These are phyloP conservation scores for Halictus rubicundus DNA, from an alignment of 1,140 invertebrate species.

Conservation along the genomic window DNA sequence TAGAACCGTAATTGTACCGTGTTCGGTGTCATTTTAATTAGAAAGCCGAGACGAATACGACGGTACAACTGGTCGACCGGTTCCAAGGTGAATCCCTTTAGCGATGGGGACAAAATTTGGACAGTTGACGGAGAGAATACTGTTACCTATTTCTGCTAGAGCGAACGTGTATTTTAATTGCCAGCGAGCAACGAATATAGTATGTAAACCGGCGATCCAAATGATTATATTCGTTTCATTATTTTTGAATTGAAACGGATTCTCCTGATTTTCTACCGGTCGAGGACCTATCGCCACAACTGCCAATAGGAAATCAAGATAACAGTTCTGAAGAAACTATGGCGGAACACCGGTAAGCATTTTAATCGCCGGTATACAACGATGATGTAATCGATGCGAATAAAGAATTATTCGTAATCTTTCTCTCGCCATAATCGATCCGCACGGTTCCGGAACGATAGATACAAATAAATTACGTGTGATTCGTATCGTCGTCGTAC, in stretches of 20 bases:
- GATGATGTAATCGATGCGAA: not conserved
- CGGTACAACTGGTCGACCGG: too few species aligned
- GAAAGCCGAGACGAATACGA: too few species aligned
- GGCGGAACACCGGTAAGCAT: not conserved
- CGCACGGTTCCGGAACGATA: not conserved
- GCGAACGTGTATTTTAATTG: not conserved
- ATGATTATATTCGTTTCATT: not conserved
- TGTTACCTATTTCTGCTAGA: not conserved
- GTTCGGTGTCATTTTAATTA: too few species aligned
- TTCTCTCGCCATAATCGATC: too few species aligned
- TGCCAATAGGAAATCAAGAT: not conserved
- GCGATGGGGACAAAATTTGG: too few species aligned
- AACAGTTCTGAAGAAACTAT: not conserved
- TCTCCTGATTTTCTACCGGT: not conserved
- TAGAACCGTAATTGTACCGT: too few species aligned
- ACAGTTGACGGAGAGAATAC: not conserved
- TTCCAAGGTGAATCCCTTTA: too few species aligned
- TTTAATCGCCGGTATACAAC: not conserved
- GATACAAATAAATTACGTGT: conserved; percentile 16
- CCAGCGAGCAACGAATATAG: not conserved
- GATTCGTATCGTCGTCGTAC: not conserved
- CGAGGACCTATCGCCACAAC: too few species aligned
- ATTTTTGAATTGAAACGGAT: not conserved
- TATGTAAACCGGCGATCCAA: not conserved
- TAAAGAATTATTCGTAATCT: not conserved